phyloP scores from a whole-genome alignment of 2,797 vertebrate genomes.

The Tolypeutes matacus region DNA sequence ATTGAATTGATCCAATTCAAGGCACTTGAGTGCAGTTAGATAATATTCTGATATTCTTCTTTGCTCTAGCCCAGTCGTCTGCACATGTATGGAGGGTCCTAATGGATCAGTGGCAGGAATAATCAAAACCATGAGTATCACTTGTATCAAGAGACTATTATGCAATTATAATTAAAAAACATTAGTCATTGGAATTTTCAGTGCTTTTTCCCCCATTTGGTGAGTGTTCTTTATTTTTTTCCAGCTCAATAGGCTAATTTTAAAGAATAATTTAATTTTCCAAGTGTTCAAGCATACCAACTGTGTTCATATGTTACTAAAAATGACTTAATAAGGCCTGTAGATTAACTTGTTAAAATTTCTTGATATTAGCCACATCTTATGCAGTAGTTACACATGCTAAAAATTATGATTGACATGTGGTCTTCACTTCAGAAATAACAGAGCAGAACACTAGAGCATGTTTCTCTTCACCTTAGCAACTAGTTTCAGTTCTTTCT shows the following conservation, averaged over 20 bases:
- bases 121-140: slow-evolving; percentile 72
- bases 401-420: background rate
- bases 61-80: background rate
- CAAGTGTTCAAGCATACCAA: slow-evolving; percentile 54
- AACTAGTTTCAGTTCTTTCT: slow-evolving; percentile 33
- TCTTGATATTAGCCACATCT: slow-evolving; percentile 26
- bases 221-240: slow-evolving; percentile 63
- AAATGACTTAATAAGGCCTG: slow-evolving; percentile 46
- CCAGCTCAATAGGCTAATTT: background rate
- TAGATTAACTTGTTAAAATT: slow-evolving; percentile 55
- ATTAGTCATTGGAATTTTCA: slow-evolving; percentile 72
- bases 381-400: background rate
- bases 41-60: slow-evolving; percentile 50
- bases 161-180: slow-evolving; percentile 78
- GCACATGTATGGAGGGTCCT: slow-evolving; percentile 4
- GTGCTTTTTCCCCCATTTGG: slow-evolving; percentile 20
- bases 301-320: slow-evolving; percentile 50
- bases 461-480: background rate
- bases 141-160: slow-evolving; percentile 73
- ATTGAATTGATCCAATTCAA: slow-evolving; percentile 62
- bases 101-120: slow-evolving; percentile 52
- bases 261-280: slow-evolving; percentile 73
- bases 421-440: slow-evolving; percentile 23
- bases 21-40: slow-evolving; percentile 55
- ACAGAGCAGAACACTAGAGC: background rate